Evolutionary conservation across 2,888 invertebrate species (phyloP), one percentile per base, ranked within the genome.

Genomic region (Neoaliturus tenellus): DNA sequence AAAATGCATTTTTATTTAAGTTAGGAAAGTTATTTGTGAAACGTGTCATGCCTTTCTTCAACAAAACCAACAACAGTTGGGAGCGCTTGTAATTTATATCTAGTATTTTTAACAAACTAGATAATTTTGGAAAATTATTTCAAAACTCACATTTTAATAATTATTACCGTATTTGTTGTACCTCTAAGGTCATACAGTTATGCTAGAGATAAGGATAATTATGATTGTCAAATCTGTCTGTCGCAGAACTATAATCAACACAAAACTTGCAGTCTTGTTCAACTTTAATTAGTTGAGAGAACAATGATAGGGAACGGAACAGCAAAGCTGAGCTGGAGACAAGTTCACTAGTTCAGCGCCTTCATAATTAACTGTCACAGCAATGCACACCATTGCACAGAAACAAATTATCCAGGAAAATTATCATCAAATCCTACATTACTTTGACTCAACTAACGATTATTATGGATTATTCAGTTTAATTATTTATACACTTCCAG

Each of bases 231-330:
- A 62, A 62, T 62, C 62, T 28, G 62, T 62, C 62, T 62, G 62
- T 8, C 8, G 14, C 62, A 62, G 62, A 62, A 62, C 62, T 25
- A 62, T 31, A 62, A 62, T 62, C 62, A 62, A 62, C 62, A 62
- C 62, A 62, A 62, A 62, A 69, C 39, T 69, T 69, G 75, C 75
- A 75, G 48, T 25, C 44, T 44, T 44, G 39, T 35, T 44, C 48
- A 48, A 75, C 75, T 75, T 75, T 75, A 75, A 75, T 75, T 75
- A 75, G 75, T 75, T 75, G 71, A 14, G 35, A 71, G 71, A 39
- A 33, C 71, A 71, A 71, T 44, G 28, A 44, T 62, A 62, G 48
- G 39, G 28, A 25, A 48, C 35, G 20, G 35, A 69, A 20, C 69
- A 33, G 33, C 14, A n/a, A n/a, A 8, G 20, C 69, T 5, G 75